Conservation (phyloP, 2,888 invertebrate species). For the Tenthredo scrophulariae region DNA sequence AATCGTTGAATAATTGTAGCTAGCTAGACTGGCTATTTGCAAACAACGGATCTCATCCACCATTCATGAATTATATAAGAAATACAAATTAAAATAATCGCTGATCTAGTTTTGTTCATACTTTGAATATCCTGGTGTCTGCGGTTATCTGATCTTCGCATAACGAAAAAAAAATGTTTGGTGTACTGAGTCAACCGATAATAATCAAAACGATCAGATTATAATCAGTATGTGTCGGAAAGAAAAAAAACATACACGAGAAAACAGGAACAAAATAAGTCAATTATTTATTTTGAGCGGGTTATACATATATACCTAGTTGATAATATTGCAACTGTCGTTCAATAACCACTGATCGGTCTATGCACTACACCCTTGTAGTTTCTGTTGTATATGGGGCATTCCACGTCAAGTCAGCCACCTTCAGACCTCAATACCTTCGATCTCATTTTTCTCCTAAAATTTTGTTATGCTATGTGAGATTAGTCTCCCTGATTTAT, state of each 20-base stretch:
- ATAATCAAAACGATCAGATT: background rate
- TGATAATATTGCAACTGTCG: background rate
- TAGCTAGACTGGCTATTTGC: background rate
- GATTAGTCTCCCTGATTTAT: too few species aligned
- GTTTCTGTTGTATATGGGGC: too few species aligned
- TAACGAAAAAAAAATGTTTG: background rate
- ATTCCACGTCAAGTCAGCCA: too few species aligned
- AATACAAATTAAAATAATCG: background rate
- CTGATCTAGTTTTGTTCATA: background rate
- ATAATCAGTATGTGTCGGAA: background rate
- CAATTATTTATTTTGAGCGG: background rate
- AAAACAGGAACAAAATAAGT: background rate
- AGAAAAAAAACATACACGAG: background rate
- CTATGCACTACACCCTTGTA: background rate
- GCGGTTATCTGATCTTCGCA: background rate
- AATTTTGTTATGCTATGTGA: too few species aligned
- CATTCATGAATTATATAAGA: background rate
- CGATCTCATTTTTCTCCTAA: too few species aligned
- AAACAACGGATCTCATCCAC: background rate
- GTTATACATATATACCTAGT: background rate
- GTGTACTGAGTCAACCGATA: background rate
- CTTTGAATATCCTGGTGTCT: background rate
- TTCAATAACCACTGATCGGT: conserved; percentile 20
- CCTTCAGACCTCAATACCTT: too few species aligned
- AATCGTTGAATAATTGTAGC: background rate